Evolutionary conservation across 2,888 invertebrate genomes (phyloP).

Genomic region (Idaea aversata): DNA sequence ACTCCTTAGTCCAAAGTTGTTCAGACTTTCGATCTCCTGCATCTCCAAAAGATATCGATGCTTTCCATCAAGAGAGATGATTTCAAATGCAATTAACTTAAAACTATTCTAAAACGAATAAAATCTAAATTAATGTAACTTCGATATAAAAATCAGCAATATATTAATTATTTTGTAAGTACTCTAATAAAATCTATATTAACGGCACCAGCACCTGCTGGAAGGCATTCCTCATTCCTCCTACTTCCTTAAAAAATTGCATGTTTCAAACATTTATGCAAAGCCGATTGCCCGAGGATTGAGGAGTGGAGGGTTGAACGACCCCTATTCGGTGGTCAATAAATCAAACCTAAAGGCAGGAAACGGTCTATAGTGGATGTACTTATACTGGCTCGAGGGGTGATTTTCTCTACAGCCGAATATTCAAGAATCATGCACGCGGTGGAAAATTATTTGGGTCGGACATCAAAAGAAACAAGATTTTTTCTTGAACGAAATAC

Average conservation of each 20-base stretch:
- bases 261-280: background rate
- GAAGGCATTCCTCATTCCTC: background rate
- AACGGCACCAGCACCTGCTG: background rate
- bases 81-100: too few relatives aligned
- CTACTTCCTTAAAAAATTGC: background rate
- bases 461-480: background rate
- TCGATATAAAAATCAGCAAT: background rate
- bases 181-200: background rate
- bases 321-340: conserved; percentile 20
- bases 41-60: too few relatives aligned
- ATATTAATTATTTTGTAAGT: background rate
- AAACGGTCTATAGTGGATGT: conserved; percentile 12
- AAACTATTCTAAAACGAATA: too few relatives aligned
- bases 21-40: too few relatives aligned
- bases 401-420: background rate
- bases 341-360: conserved; percentile 23
- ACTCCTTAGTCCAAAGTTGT: too few relatives aligned
- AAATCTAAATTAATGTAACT: too few relatives aligned
- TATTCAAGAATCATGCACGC: background rate
- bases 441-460: background rate
- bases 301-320: conserved; percentile 17
- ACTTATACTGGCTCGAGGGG: background rate
- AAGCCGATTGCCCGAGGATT: background rate
- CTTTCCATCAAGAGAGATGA: too few relatives aligned
- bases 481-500: too few relatives aligned